A percentile compares a stretch with the other conserved stretches of the same genome.
phyloP scores from a whole-genome alignment of 2,888 invertebrate genomes.

The Papilio elwesi region DNA sequence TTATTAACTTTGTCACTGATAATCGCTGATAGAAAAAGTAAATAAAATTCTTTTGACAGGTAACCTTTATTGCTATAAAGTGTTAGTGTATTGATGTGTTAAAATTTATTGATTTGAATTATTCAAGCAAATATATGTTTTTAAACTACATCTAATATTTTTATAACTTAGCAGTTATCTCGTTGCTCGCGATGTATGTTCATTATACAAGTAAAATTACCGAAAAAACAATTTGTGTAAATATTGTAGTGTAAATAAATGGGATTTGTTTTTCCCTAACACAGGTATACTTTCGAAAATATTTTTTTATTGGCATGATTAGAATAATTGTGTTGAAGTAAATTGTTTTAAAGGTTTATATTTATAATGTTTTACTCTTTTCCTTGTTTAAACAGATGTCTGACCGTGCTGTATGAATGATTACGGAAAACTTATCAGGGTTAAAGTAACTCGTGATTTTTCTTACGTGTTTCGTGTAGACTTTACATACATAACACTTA shows the following conservation, averaged over 20 bases:
- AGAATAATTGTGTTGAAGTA: neutral
- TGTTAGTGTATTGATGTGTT: slow-evolving; percentile 43
- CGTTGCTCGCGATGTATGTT: slow-evolving; percentile 53
- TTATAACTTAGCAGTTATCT: neutral
- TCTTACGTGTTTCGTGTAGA: slow-evolving; percentile 25
- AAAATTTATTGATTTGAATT: slow-evolving; percentile 57
- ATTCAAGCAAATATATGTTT: slow-evolving; percentile 24
- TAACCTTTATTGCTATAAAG: slow-evolving; percentile 56
- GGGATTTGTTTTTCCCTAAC: slow-evolving; percentile 5
- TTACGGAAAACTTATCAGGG: slow-evolving; percentile 35
- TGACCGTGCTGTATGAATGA: slow-evolving; percentile 41
- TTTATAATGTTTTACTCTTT: neutral
- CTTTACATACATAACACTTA: too few species aligned
- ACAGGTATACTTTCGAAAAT: slow-evolving; percentile 42
- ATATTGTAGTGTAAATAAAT: slow-evolving; percentile 25
- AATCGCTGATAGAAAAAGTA: slow-evolving; percentile 47
- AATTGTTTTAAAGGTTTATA: neutral
- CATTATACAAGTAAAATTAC: slow-evolving; percentile 49
- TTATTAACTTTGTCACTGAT: slow-evolving; percentile 45
- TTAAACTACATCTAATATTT: slow-evolving; percentile 40
- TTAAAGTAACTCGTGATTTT: slow-evolving; percentile 39
- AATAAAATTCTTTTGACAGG: slow-evolving; percentile 68
- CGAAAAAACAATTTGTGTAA: slow-evolving; percentile 46
- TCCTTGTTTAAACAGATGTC: slow-evolving; percentile 43
- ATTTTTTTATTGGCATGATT: neutral